Percentiles rank a stretch among this genome's conserved stretches.
These are phyloP conservation scores for Ophraella communa DNA, from an alignment of 2,888 invertebrate species.

Conservation along the genomic window DNA sequence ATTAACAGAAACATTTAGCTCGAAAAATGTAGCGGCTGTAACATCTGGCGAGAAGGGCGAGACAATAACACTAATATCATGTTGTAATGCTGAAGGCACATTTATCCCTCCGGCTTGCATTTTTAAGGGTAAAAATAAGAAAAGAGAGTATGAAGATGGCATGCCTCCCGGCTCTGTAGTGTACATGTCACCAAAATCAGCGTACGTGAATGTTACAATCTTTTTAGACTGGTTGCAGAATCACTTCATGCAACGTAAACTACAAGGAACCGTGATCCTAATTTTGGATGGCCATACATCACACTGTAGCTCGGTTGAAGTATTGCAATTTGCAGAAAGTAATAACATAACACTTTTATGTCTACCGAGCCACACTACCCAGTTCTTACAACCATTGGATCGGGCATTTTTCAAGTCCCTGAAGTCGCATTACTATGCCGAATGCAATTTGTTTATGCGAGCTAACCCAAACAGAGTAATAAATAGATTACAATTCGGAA, in stretches of 20 bases:
- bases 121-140: conserved; percentile 35
- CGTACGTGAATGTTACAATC: conserved; percentile 32
- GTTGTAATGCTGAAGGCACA: conserved; percentile 17
- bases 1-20: too few relatives aligned
- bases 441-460: conserved; percentile 14
- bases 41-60: conserved; percentile 26
- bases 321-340: conserved; percentile 31
- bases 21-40: conserved; percentile 23
- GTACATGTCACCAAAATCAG: conserved; percentile 37
- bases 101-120: conserved; percentile 28
- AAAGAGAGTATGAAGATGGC: conserved; percentile 18
- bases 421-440: conserved; percentile 40
- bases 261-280: conserved; percentile 44
- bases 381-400: conserved; percentile 47
- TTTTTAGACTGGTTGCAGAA: conserved; percentile 30
- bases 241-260: conserved; percentile 47
- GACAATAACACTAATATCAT: too few relatives aligned
- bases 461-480: conserved; percentile 13
- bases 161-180: conserved; percentile 36
- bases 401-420: conserved; percentile 44
- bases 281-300: conserved; percentile 48
- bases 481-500: conserved; percentile 22
- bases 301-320: conserved; percentile 38
- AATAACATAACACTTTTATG: too few relatives aligned
- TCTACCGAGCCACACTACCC: conserved; percentile 45